Conservation (phyloP, 64 coral and sea anemone species). For the Actinia equina region DNA sequence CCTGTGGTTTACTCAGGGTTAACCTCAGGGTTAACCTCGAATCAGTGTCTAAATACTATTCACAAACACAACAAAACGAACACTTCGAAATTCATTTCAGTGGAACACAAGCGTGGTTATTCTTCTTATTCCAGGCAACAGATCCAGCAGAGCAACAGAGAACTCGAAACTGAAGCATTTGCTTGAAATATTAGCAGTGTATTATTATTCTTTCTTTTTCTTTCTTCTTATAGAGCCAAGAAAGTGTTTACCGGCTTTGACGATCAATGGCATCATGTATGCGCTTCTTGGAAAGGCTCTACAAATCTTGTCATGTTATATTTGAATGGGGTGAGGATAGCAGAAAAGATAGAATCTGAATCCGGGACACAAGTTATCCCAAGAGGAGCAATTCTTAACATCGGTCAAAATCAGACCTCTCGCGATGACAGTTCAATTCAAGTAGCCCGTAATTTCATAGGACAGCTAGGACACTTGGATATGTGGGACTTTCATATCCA, state of each 20-base stretch:
- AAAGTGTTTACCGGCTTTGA: not conserved
- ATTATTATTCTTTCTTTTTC: too few species aligned
- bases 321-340: not conserved
- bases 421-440: not conserved
- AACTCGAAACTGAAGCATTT: too few species aligned
- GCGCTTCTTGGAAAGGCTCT: constrained; percentile 4
- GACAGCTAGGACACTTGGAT: constrained; percentile 15
- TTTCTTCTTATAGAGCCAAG: not conserved
- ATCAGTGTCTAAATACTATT: too few species aligned
- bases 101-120: too few species aligned
- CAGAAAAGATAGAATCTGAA: not conserved
- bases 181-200: too few species aligned
- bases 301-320: not conserved
- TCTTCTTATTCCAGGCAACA: too few species aligned
- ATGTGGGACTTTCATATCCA: constrained; percentile 22
- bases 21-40: too few species aligned
- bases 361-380: not conserved
- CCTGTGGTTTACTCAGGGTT: too few species aligned
- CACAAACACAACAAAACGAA: too few species aligned
- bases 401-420: not conserved
- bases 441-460: not conserved
- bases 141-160: too few species aligned
- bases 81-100: too few species aligned
- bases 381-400: constrained; percentile 4
- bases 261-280: constrained; percentile 32